Conservation (phyloP, 2,888 invertebrate species). For the Epicampocera succincta region DNA sequence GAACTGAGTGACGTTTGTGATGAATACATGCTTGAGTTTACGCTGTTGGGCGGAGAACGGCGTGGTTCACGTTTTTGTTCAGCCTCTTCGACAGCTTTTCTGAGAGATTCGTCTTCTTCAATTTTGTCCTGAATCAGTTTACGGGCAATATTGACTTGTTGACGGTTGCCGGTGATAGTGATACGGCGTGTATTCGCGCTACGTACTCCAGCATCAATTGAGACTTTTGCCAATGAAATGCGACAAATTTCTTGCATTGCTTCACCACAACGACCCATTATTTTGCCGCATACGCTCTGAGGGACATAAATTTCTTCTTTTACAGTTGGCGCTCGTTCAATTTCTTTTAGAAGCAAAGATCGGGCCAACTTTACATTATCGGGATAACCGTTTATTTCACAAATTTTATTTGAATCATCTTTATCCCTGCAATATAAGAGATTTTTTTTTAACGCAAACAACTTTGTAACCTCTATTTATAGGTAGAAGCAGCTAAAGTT, state of each 20-base stretch:
- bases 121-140: slow-evolving; percentile 88
- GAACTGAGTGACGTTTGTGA: slow-evolving; percentile 80
- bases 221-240: slow-evolving; percentile 88
- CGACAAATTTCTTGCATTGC: slow-evolving; percentile 87
- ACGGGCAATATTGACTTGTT: slow-evolving; percentile 89
- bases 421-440: slow-evolving; percentile 82
- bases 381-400: slow-evolving; percentile 87
- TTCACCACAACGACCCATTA: slow-evolving; percentile 89
- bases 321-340: slow-evolving; percentile 86
- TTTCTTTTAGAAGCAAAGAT: slow-evolving; percentile 85
- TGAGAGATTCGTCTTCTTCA: slow-evolving; percentile 83
- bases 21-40: slow-evolving; percentile 80
- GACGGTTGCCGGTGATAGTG: slow-evolving; percentile 85
- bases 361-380: slow-evolving; percentile 88
- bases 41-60: slow-evolving; percentile 79
- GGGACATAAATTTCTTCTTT: slow-evolving; percentile 87
- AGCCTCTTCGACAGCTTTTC: slow-evolving; percentile 81
- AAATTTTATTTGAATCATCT: slow-evolving; percentile 84
- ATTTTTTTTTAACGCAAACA: no score
- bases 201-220: slow-evolving; percentile 83
- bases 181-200: slow-evolving; percentile 79
- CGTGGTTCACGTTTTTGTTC: slow-evolving; percentile 83
- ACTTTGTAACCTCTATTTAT: no score
- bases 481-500: no score
- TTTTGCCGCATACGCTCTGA: slow-evolving; percentile 85